These are phyloP conservation scores for Oreotragus oreotragus DNA, from an alignment of 2,113 vertebrate genomes.

Conservation along the genomic window DNA sequence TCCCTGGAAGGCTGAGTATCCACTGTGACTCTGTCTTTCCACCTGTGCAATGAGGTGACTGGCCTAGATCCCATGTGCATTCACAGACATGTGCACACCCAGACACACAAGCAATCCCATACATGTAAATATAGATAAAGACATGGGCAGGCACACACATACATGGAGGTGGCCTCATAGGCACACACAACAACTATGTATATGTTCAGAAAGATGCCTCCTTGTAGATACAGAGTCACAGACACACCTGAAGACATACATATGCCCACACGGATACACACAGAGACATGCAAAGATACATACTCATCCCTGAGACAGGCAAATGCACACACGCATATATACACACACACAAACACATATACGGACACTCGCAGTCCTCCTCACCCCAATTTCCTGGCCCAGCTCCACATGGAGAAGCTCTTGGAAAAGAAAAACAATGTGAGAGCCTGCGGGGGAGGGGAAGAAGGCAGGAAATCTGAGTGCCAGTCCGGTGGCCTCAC, in stretches of 20 bases:
- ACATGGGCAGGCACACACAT: neutral
- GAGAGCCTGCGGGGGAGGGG: neutral
- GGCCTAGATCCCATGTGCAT: neutral
- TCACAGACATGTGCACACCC: neutral
- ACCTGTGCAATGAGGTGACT: neutral
- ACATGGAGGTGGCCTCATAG: fast-evolving
- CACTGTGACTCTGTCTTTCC: neutral
- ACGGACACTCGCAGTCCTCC: neutral
- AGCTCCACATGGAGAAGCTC: slow-evolving; percentile 47
- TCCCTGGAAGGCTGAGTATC: neutral
- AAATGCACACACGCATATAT: neutral
- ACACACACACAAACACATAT: neutral
- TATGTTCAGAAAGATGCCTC: neutral
- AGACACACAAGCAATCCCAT: neutral
- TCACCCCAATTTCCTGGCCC: slow-evolving; percentile 48
- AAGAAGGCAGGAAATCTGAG: slow-evolving; percentile 40
- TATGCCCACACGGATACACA: neutral
- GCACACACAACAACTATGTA: neutral
- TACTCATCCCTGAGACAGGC: neutral
- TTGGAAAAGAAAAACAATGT: slow-evolving; percentile 64
- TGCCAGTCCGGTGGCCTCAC: neutral
- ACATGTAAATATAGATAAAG: neutral
- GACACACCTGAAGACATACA: neutral
- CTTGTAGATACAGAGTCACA: neutral
- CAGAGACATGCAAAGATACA: neutral